Conservation (phyloP, 2,113 vertebrate genomes). For the Bubo bubo region DNA sequence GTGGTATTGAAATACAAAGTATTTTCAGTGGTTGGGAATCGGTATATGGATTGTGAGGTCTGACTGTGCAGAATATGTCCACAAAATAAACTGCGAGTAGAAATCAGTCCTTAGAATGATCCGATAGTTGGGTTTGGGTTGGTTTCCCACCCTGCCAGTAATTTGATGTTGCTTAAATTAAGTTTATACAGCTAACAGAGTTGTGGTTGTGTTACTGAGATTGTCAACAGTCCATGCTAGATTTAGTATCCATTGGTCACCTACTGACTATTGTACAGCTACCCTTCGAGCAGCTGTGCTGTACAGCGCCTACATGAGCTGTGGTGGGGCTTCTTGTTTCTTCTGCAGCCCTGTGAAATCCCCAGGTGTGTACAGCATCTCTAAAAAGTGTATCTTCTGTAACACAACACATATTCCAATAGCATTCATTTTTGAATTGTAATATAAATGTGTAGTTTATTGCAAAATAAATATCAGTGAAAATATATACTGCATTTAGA, state of each 20-base stretch:
- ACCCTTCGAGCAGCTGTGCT: background rate
- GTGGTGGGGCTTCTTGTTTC: background rate
- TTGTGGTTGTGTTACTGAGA: background rate
- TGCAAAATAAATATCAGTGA: background rate
- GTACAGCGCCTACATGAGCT: accelerated
- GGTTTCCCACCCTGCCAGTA: background rate
- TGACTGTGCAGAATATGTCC: background rate
- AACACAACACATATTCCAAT: background rate
- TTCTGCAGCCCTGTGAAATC: background rate
- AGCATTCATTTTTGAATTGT: background rate
- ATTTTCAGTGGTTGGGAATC: background rate
- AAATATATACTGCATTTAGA: background rate
- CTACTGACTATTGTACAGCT: background rate
- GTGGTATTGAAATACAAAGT: background rate
- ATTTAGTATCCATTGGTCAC: background rate
- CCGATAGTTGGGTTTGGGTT: background rate
- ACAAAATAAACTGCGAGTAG: background rate
- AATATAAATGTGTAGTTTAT: background rate
- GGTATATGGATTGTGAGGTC: background rate
- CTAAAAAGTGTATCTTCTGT: background rate
- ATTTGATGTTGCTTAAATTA: background rate
- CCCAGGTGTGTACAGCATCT: background rate
- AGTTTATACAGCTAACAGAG: background rate
- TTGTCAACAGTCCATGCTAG: background rate
- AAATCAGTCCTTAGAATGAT: background rate